Evolutionary conservation across 2,113 vertebrate genomes (phyloP).

Genomic region (Dasypus novemcinctus): DNA sequence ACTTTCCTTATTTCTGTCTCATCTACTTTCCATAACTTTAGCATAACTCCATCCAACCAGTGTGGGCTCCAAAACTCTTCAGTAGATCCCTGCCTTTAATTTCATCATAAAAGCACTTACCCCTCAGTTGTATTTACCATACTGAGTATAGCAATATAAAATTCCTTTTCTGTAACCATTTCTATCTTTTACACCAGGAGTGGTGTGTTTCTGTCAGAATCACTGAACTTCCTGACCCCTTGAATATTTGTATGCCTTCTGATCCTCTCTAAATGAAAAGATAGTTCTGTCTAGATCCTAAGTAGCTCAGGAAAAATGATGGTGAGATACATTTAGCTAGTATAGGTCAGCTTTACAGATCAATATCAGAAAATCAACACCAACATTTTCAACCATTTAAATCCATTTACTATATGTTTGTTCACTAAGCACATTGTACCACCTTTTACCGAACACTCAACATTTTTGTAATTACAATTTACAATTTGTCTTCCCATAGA

Average conservation of each 20-base stretch:
- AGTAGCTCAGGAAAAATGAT: not conserved
- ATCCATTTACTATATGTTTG: not conserved
- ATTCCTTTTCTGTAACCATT: constrained; percentile 10
- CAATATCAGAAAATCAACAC: constrained; percentile 44
- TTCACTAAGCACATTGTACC: not conserved
- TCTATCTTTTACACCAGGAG: not conserved
- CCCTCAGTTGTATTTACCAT: not conserved
- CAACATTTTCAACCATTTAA: not conserved
- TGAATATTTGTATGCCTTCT: constrained; percentile 44
- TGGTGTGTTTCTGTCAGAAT: constrained; percentile 26
- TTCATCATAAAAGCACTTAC: constrained; percentile 9
- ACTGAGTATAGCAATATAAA: not conserved
- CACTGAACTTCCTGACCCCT: not conserved
- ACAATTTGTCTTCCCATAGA: constrained; percentile 29
- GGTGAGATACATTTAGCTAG: not conserved
- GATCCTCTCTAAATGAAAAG: not conserved
- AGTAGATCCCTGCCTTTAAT: not conserved
- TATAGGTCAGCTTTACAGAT: not conserved
- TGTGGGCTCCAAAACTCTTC: not conserved
- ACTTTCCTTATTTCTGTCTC: not conserved
- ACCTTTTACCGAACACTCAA: not conserved
- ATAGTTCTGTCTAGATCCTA: not conserved
- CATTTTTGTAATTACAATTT: not conserved
- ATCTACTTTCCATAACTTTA: not conserved
- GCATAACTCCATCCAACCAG: not conserved